Evolutionary conservation across 2,888 invertebrate genomes (phyloP).

Genomic region (Drosophila histrio): DNA sequence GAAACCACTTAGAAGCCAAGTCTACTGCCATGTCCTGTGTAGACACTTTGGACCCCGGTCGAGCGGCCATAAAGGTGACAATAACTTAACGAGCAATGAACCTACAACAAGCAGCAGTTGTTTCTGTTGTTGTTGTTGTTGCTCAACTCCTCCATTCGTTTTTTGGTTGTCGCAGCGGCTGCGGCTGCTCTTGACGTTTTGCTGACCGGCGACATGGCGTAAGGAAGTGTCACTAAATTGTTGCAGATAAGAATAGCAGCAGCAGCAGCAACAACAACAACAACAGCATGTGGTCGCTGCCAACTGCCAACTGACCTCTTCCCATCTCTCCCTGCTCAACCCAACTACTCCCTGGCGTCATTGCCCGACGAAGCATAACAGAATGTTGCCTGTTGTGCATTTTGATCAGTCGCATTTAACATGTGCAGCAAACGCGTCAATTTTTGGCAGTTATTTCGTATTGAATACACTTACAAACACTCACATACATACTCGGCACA

Average conservation of each 20-base stretch:
- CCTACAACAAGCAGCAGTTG: constrained; percentile 51
- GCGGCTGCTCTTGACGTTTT: constrained; percentile 49
- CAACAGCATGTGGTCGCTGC: constrained; percentile 59
- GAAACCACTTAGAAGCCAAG: constrained; percentile 70
- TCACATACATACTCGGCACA: constrained; percentile 40
- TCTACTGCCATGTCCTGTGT: constrained; percentile 73
- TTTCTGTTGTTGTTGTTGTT: constrained; percentile 22
- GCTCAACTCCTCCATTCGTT: not conserved
- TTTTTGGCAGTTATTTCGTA: constrained; percentile 59
- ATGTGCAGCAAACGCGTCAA: constrained; percentile 67
- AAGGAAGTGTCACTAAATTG: constrained; percentile 78
- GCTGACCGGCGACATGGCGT: constrained; percentile 70
- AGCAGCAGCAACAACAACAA: constrained; percentile 12
- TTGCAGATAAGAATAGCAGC: constrained; percentile 66
- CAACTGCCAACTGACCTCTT: constrained; percentile 41
- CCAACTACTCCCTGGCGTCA: not conserved
- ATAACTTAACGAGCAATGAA: constrained; percentile 83
- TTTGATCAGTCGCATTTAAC: constrained; percentile 61
- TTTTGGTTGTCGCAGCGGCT: constrained; percentile 23
- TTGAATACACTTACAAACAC: constrained; percentile 36
- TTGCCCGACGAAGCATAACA: constrained; percentile 44
- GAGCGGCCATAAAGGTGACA: constrained; percentile 78
- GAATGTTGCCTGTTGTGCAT: constrained; percentile 48
- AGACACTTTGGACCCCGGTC: constrained; percentile 60
- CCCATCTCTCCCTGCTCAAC: not conserved